Base-by-base conservation (phyloP, 2,888 invertebrate genomes). In the Lasioglossum malachurum region DNA sequence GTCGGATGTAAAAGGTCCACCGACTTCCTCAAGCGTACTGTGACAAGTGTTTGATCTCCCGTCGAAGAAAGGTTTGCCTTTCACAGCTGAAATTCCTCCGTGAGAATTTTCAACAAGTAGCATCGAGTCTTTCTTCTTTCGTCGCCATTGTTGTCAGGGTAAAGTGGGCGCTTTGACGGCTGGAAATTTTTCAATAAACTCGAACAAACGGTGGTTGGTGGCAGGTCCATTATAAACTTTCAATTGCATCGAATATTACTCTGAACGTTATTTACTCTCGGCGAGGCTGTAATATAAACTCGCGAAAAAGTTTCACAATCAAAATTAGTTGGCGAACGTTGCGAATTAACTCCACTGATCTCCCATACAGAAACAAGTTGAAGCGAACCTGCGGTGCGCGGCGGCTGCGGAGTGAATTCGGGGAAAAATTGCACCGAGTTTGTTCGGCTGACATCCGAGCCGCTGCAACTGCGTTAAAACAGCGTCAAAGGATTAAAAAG, bases 401-500 rank as follows among this genome's bases (percentile, higher is more conserved):
- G 0, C 46, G 31, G 38, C 41, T 23, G 4, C 3, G 41, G 4
- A 38, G 57, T 27, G 31, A 49, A 76, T 72, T 76, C 16, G 4
- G 12, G 2, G 35, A 41, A 27, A 44, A 53, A 72, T 49, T 41
- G 27, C 23, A 4, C 49, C 53, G 31, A 76, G 72, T 64, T 83
- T 8, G 75, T 35, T 83, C 41, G 3, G 14, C 49, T 16, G 83
- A 73, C 16, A 60, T 75, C 53, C 41, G 31, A n/a, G n/a, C 19
- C 49, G 16, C 23, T 3, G 64, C 16, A 14, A 44, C 31, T 53
- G 35, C 16, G 10, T 69, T 41, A 64, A 72, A 44, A 12, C 44
- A 44, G 4, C 23, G 23, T 23, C 10, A 12, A 69, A 69, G 19
- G 31, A 31, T 31, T 35, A 19, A 67, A 35, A 67, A 31, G 8